These are phyloP conservation scores for Ceratosolen fusciceps DNA, from an alignment of 1,140 invertebrate genomes.

Conservation along the genomic window DNA sequence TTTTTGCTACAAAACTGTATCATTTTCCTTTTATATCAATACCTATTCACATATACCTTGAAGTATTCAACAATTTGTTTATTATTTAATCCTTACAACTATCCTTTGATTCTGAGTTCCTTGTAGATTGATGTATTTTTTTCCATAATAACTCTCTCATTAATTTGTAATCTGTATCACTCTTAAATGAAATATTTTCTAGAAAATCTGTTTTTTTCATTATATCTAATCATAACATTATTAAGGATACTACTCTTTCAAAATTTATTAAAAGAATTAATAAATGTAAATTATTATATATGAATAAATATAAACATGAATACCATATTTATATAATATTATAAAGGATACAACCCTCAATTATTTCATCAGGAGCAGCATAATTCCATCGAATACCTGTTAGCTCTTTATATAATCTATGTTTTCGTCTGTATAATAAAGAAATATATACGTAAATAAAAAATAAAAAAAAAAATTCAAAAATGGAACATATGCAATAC, in stretches of 20 bases:
- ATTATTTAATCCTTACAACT: slow-evolving; percentile 24
- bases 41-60: neutral
- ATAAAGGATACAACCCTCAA: slow-evolving; percentile 51
- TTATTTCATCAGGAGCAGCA: slow-evolving; percentile 17
- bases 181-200: slow-evolving; percentile 32
- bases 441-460: no score
- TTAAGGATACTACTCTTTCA: slow-evolving; percentile 34
- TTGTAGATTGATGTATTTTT: slow-evolving; percentile 34
- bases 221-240: slow-evolving; percentile 42
- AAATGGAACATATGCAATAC: slow-evolving; percentile 39
- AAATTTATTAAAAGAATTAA: neutral
- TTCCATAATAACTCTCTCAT: slow-evolving; percentile 33
- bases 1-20: slow-evolving; percentile 32
- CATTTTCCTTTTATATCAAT: slow-evolving; percentile 1
- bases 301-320: no score
- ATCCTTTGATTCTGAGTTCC: neutral
- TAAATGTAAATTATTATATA: no score
- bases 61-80: slow-evolving; percentile 17
- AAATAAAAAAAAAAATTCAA: no score
- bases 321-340: no score
- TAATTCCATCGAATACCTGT: slow-evolving; percentile 47
- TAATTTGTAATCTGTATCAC: slow-evolving; percentile 29
- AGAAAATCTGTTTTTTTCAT: slow-evolving; percentile 48
- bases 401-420: slow-evolving; percentile 42
- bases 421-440: slow-evolving; percentile 50